These are phyloP conservation scores for Montipora capitata DNA, from an alignment of 92 coral and sea anemone species.

Conservation along the genomic window DNA sequence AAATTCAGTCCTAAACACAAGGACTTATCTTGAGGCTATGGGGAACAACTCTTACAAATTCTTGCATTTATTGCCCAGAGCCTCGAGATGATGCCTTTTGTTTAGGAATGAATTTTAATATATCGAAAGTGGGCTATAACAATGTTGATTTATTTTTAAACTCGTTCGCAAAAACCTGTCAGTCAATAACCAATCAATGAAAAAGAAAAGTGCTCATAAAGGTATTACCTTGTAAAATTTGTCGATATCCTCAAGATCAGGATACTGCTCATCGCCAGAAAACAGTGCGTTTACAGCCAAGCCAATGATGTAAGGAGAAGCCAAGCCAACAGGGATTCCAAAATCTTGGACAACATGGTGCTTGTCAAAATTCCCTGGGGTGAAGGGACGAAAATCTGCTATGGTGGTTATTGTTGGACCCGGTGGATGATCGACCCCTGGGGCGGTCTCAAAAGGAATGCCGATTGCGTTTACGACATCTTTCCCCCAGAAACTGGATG, in stretches of 20 bases:
- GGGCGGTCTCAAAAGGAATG: slow-evolving; percentile 20
- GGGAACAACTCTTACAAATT: too few species aligned
- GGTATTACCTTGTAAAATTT: neutral
- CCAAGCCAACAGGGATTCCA: slow-evolving; percentile 53
- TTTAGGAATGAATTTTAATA: too few species aligned
- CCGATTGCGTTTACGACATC: slow-evolving; percentile 51
- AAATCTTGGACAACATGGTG: slow-evolving; percentile 67
- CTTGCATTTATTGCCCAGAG: too few species aligned
- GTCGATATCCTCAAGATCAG: slow-evolving; percentile 18
- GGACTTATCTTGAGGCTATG: too few species aligned
- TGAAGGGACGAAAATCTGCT: slow-evolving; percentile 59
- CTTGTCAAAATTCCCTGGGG: neutral
- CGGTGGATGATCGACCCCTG: slow-evolving; percentile 23
- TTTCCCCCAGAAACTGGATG: slow-evolving; percentile 60
- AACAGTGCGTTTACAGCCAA: slow-evolving; percentile 40
- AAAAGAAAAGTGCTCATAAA: too few species aligned
- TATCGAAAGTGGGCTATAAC: too few species aligned
- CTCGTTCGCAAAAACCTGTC: too few species aligned
- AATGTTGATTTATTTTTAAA: too few species aligned
- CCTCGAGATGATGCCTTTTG: too few species aligned
- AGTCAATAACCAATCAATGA: too few species aligned
- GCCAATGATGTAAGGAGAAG: slow-evolving; percentile 21
- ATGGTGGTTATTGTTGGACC: slow-evolving; percentile 68
- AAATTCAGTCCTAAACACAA: too few species aligned
- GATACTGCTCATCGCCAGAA: slow-evolving; percentile 24